phyloP scores from a whole-genome alignment of 35 echinoderm and acorn worm species.

The Lytechinus variegatus region DNA sequence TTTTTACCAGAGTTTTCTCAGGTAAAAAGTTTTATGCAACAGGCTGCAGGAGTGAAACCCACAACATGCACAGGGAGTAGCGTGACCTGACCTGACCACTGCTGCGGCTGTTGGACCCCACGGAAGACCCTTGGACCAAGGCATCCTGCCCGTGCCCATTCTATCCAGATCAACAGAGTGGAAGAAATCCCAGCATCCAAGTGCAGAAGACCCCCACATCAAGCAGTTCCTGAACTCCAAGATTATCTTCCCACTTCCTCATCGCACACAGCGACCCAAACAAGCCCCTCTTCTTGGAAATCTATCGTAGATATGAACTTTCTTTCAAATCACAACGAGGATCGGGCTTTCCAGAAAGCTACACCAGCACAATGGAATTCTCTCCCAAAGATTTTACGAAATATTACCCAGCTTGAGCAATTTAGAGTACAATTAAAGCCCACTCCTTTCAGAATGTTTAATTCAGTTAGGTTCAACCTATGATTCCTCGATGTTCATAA shows the following conservation, averaged over 20 bases:
- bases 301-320: too few relatives aligned
- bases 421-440: too few relatives aligned
- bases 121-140: constrained; percentile 93
- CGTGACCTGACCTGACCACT: constrained; percentile 84
- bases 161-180: constrained; percentile 94
- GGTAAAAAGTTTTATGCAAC: too few relatives aligned
- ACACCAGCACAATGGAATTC: too few relatives aligned
- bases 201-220: constrained; percentile 85
- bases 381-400: too few relatives aligned
- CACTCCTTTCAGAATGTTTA: too few relatives aligned
- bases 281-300: constrained; percentile 62
- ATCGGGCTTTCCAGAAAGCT: too few relatives aligned
- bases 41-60: constrained; percentile 90
- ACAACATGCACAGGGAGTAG: constrained; percentile 99
- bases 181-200: constrained; percentile 73
- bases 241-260: constrained; percentile 96
- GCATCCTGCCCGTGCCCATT: constrained; percentile 87
- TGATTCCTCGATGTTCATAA: too few relatives aligned
- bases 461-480: too few relatives aligned
- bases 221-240: constrained; percentile 99
- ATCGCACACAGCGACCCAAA: constrained; percentile 77
- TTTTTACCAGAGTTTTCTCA: too few relatives aligned
- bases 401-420: too few relatives aligned
- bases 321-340: too few relatives aligned
- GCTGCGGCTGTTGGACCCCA: constrained; percentile 94